phyloP scores from a whole-genome alignment of 2,797 vertebrate genomes.

The Macropus fuliginosus region DNA sequence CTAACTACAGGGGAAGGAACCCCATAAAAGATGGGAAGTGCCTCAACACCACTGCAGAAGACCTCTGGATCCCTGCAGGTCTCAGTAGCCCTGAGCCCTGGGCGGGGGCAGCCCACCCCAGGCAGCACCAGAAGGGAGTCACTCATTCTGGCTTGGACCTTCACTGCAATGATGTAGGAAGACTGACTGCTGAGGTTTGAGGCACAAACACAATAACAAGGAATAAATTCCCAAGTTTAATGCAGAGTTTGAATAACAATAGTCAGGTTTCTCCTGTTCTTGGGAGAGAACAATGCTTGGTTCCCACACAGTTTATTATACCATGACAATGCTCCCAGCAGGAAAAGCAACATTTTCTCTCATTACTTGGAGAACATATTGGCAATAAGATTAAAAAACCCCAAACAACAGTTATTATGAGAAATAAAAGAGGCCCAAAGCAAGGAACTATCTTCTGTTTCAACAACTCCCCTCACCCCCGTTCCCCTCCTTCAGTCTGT shows the following conservation, averaged over 20 bases:
- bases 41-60: neutral
- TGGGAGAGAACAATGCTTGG: slow-evolving; percentile 45
- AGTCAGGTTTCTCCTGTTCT: slow-evolving; percentile 28
- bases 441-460: neutral
- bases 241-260: slow-evolving; percentile 31
- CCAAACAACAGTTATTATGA: neutral
- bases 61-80: neutral
- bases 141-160: neutral
- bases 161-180: neutral
- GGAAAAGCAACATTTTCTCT: slow-evolving; percentile 26
- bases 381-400: slow-evolving; percentile 53
- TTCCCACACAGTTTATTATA: slow-evolving; percentile 44
- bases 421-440: neutral
- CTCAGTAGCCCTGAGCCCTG: neutral
- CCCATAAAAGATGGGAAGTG: neutral
- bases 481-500: neutral
- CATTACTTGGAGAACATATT: slow-evolving; percentile 43
- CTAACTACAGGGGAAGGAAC: slow-evolving; percentile 18
- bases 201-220: slow-evolving; percentile 31
- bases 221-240: slow-evolving; percentile 37
- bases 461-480: neutral
- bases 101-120: neutral
- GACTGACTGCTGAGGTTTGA: neutral
- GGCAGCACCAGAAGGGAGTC: neutral
- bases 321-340: slow-evolving; percentile 19